phyloP scores from a whole-genome alignment of 2,113 vertebrate genomes.

The Corythoichthys haematopterus region DNA sequence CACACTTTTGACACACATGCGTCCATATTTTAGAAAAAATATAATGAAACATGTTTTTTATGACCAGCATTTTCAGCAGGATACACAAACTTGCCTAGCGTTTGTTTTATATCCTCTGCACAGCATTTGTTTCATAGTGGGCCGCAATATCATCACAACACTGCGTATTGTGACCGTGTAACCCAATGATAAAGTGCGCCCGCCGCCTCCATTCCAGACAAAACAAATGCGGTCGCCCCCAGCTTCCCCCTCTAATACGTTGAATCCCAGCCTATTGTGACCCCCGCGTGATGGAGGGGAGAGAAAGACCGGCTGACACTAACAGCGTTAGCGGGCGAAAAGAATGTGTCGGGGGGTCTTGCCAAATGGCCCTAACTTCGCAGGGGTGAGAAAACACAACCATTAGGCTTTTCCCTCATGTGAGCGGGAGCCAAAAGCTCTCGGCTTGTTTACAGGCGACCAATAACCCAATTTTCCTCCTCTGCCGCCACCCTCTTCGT shows the following conservation, averaged over 20 bases:
- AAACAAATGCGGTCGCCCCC: constrained; percentile 35
- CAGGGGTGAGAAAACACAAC: constrained; percentile 38
- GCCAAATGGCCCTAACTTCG: constrained; percentile 33
- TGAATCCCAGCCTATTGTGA: constrained; percentile 62
- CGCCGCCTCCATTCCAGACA: constrained; percentile 25
- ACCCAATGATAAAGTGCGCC: constrained; percentile 21
- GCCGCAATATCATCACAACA: constrained; percentile 9
- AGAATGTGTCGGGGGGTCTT: constrained; percentile 51
- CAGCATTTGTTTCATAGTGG: not conserved
- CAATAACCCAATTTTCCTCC: constrained; percentile 55
- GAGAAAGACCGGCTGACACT: constrained; percentile 57
- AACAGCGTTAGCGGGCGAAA: constrained; percentile 62
- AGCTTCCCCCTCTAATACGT: constrained; percentile 44
- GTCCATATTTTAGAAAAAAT: too few species aligned
- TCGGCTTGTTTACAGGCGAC: constrained; percentile 64
- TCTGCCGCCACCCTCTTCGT: constrained; percentile 42
- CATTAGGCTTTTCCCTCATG: constrained; percentile 40
- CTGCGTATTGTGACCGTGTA: constrained; percentile 11
- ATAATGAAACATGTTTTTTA: too few species aligned
- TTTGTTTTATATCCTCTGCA: not conserved
- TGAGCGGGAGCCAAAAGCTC: constrained; percentile 45
- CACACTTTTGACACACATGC: too few species aligned
- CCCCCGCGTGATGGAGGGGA: constrained; percentile 69
- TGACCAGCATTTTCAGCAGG: not conserved
- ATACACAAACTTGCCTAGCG: not conserved